A percentile compares a stretch with the other conserved stretches of the same genome.
phyloP scores from a whole-genome alignment of 2,888 invertebrate genomes.

The Caenorhabditis sp. region DNA sequence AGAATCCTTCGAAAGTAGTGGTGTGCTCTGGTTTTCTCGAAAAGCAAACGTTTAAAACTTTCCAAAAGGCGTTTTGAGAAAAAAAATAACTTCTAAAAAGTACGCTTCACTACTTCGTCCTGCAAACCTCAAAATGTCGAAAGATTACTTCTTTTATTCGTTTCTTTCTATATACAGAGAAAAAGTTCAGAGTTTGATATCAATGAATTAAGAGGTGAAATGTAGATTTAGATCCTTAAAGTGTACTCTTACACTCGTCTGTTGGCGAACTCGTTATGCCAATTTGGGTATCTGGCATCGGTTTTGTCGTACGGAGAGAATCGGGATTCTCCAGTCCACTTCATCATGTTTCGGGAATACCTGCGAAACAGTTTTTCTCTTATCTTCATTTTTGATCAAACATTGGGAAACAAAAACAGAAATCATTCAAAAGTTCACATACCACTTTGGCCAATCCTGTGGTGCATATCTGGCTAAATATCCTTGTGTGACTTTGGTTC shows the following conservation, averaged over 20 bases:
- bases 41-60: not conserved
- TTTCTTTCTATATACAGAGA: not conserved
- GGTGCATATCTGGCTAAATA: conserved; percentile 75
- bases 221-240: not conserved
- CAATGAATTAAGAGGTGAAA: conserved; percentile 45
- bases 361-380: conserved; percentile 50
- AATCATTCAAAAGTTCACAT: not conserved
- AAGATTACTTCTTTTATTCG: conserved; percentile 1
- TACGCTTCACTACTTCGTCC: too few relatives aligned
- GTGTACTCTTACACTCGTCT: conserved; percentile 40
- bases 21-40: not conserved
- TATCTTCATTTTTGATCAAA: conserved; percentile 6
- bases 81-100: too few relatives aligned
- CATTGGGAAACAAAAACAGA: not conserved
- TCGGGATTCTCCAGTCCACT: conserved; percentile 73
- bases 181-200: conserved; percentile 26
- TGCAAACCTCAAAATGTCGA: too few relatives aligned
- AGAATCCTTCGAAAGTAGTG: not conserved
- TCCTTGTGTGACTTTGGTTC: conserved; percentile 71
- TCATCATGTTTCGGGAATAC: conserved; percentile 77
- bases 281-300: conserved; percentile 68
- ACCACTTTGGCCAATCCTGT: conserved; percentile 77
- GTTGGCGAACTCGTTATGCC: conserved; percentile 67
- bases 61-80: not conserved
- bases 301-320: conserved; percentile 71